Base-by-base conservation (phyloP, 2,888 invertebrate genomes). In the Drosophila acutilabella region DNA sequence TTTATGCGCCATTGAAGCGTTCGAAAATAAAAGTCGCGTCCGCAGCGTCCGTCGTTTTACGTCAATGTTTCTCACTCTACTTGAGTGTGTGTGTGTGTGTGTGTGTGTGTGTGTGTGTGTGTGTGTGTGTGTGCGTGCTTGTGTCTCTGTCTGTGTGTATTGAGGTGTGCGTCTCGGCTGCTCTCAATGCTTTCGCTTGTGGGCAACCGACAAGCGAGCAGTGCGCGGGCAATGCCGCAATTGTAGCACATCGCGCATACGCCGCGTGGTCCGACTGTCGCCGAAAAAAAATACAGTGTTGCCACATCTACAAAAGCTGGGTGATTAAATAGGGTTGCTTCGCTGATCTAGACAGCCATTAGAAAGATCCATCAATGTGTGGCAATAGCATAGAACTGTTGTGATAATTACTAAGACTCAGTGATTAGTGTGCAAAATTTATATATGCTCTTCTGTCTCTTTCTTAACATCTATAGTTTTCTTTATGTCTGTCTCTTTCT, bases 1-100 rank as follows among this genome's bases (percentile, higher is more conserved):
- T 84, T 84, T 89, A 88, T 84, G 84, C 84, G 84, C 84, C 84
- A 89, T 87, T 83, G 89, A 84, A 84, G 84, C 84, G 84, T 87
- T 84, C 84, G 76, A 84, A 88, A 84, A 84, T 88, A 83, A 83
- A 83, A 83, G 83, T 86, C 74, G 88, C 71, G 74, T 80, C 62
- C 74, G 66, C 85, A 64, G 74, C 64, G 62, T 45, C 65, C 69
- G 70, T 45, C 60, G 71, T 80, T 86, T 38, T 88, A 73, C 83
- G 87, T 83, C 82, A 88, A 88, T 76, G 30, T 58, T 42, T 33
- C 57, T 44, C 30, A 11, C 13, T 30, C 10, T 40, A n/a, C 41
- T 18, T 52, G 36, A 48, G n/a, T 36, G 26, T 42, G 10, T 33
- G 33, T 36, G 20, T 50, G 45, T 51, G 42, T 45, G 54, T 53